Evolutionary conservation across 92 coral and sea anemone species (phyloP), one percentile per base, ranked within the genome.

Genomic region (Porites cylindrica): DNA sequence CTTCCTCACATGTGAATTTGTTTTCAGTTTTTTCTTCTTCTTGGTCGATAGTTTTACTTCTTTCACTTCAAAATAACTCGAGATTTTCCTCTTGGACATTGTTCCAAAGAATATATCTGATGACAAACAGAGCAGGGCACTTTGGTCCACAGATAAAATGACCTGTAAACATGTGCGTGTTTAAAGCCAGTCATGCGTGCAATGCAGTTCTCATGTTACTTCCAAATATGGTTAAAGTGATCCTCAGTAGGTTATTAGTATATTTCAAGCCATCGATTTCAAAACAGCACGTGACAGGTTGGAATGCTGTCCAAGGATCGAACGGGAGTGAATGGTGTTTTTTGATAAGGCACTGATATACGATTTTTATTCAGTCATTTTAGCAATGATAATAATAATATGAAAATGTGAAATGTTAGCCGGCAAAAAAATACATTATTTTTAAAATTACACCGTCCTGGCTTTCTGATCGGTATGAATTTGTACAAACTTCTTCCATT

Each of bases 181-280:
- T 63, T 50, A 20, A 75, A 75, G 38, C 79, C 79, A 53, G 51
- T 75, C 79, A 75, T 65, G 18, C 47, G 0, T 53, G 78, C 23
- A 62, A 74, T 51, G 78, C 20, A 4, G 50, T 16, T 72, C 61
- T 72, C 79, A 53, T 75, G 16, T 65, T 75, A 56, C 79, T 56
- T 75, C 79, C 79, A 53, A 53, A 75, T 53, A 75, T 21, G 79
- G 79, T 75, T n/a, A 53, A 75, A 52, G 79, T 23, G 66, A 75
- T 54, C 79, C 66, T 75, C 66, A 54, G 66, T 75, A 51, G 79
- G 54, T 75, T 66, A 32, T 32, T 32, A 2, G 43, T 32, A 32
- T 32, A 32, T 32, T 32, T 32, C 43, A 32, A 32, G 43, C 43
- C 4, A 32, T 32, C 0, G 43, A 32, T 32, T 32, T 32, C 43